A percentile compares a stretch with the other conserved stretches of the same genome.
Conservation (phyloP, 2,113 vertebrate genomes). For the Oryzias celebensis region DNA sequence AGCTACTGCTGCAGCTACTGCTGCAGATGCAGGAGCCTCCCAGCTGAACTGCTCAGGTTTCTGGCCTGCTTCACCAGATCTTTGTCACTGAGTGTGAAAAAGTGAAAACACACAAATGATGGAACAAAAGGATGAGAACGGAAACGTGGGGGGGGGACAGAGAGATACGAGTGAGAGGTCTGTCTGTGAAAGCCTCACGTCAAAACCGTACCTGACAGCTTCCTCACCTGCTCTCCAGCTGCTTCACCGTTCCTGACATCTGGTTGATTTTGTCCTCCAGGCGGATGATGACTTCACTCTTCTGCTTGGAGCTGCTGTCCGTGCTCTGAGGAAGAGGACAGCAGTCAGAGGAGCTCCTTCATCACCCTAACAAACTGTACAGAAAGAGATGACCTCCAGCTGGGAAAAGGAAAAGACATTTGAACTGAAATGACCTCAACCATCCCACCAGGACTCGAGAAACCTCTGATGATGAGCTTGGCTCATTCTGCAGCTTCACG, state of each 20-base stretch:
- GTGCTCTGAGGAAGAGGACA: conserved; percentile 74
- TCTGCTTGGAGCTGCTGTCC: conserved; percentile 90
- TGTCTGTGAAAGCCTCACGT: background rate
- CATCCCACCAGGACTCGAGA: too few relatives aligned
- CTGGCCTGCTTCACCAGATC: conserved; percentile 98
- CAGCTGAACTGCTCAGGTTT: conserved; percentile 89
- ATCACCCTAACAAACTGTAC: too few relatives aligned
- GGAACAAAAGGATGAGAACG: conserved; percentile 25
- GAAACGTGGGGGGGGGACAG: conserved; percentile 41
- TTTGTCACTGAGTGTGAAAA: conserved; percentile 84
- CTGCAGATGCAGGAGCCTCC: conserved; percentile 91
- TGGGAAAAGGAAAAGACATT: too few relatives aligned
- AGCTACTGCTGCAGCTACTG: conserved; percentile 73
- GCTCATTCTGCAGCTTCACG: too few relatives aligned
- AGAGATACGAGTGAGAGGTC: conserved; percentile 31
- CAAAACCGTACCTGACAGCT: background rate
- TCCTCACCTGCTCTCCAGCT: conserved; percentile 92
- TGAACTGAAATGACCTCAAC: too few relatives aligned
- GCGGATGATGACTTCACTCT: conserved; percentile 88
- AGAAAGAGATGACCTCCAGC: too few relatives aligned
- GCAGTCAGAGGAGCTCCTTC: background rate
- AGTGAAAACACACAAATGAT: conserved; percentile 6
- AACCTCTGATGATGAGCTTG: too few relatives aligned
- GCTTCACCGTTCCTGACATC: conserved; percentile 94
- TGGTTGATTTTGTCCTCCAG: conserved; percentile 97